phyloP scores from a whole-genome alignment of 1,140 invertebrate genomes.

The Metopolophium dirhodum region DNA sequence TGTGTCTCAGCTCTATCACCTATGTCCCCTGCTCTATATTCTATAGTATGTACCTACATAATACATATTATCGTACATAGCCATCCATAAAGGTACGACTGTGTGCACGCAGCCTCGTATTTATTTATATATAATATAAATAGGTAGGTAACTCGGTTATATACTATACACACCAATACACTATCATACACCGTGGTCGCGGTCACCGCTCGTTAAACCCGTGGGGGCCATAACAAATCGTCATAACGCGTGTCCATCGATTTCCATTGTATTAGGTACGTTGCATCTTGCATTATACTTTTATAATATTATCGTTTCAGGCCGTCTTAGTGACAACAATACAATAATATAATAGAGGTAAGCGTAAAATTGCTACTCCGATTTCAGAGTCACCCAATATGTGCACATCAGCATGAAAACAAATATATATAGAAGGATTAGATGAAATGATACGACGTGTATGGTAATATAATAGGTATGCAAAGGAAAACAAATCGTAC shows the following conservation, averaged over 20 bases:
- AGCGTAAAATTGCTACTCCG: constrained; percentile 33
- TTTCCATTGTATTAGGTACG: constrained; percentile 23
- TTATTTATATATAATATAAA: not conserved
- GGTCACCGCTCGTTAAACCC: constrained; percentile 19
- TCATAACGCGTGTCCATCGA: constrained; percentile 43
- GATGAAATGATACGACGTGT: not conserved
- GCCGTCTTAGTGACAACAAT: not conserved
- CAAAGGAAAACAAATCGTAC: not conserved
- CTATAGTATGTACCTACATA: not conserved
- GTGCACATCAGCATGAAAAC: not conserved
- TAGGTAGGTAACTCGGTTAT: not conserved
- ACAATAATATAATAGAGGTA: not conserved
- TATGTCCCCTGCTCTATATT: not conserved
- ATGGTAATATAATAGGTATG: not conserved
- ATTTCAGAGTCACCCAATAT: constrained; percentile 27
- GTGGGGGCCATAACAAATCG: constrained; percentile 13
- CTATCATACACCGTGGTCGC: not conserved
- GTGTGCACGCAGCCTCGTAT: not conserved
- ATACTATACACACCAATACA: not conserved
- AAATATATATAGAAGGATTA: not conserved
- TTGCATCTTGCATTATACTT: not conserved
- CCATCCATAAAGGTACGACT: too few relatives aligned
- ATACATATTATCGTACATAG: not conserved
- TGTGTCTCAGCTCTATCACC: not conserved
- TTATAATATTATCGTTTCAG: not conserved